phyloP scores from a whole-genome alignment of 92 coral and sea anemone genomes.

The Bergia sp. region DNA sequence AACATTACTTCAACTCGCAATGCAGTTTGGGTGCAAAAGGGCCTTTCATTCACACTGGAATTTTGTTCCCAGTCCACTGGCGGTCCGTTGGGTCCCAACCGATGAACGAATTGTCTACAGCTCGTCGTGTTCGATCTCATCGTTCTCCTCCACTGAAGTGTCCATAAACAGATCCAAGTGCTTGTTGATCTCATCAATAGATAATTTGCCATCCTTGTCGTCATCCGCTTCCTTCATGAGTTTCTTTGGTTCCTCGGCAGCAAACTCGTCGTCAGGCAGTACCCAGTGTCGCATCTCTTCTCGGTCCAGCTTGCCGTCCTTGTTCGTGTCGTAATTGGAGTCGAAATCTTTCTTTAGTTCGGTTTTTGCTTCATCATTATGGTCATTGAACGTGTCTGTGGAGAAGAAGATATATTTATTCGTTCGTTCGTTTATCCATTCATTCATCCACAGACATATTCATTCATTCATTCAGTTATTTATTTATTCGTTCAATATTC shows the following conservation, averaged over 20 bases:
- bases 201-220: slow-evolving; percentile 80
- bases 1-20: background rate
- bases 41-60: background rate
- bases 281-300: slow-evolving; percentile 81
- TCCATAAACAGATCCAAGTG: slow-evolving; percentile 76
- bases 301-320: slow-evolving; percentile 73
- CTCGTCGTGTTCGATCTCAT: slow-evolving; percentile 71
- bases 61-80: background rate
- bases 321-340: slow-evolving; percentile 72
- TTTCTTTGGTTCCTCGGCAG: slow-evolving; percentile 79
- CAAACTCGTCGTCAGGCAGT: slow-evolving; percentile 85
- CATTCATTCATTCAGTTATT: background rate
- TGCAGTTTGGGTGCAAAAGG: background rate
- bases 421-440: background rate
- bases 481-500: background rate
- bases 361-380: slow-evolving; percentile 75
- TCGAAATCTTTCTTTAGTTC: slow-evolving; percentile 84
- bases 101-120: slow-evolving; percentile 47
- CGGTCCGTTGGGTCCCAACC: background rate
- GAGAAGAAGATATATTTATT: background rate
- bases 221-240: slow-evolving; percentile 89
- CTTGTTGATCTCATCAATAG: slow-evolving; percentile 85
- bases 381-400: slow-evolving; percentile 77
- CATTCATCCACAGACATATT: background rate
- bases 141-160: slow-evolving; percentile 47